phyloP scores from a whole-genome alignment of 2,888 invertebrate genomes.

The Balanococcus diminutus region DNA sequence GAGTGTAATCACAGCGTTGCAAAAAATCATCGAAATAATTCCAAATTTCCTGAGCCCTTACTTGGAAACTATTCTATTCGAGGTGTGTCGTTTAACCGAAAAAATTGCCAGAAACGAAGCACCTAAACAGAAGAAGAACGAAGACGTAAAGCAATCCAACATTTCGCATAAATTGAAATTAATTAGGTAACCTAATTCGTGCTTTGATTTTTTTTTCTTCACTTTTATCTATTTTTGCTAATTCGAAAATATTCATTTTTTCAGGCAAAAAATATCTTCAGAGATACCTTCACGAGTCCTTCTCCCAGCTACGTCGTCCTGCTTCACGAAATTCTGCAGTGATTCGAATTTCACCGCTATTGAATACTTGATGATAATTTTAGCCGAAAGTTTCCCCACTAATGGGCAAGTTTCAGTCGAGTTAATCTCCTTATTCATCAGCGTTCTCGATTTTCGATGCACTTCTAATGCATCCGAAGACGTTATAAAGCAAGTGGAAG shows the following conservation, averaged over 20 bases:
- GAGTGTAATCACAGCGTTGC: constrained; percentile 78
- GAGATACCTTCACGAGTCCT: constrained; percentile 76
- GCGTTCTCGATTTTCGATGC: constrained; percentile 71
- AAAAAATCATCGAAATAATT: constrained; percentile 81
- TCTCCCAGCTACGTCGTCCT: constrained; percentile 74
- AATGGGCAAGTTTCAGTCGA: constrained; percentile 57
- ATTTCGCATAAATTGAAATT: constrained; percentile 59
- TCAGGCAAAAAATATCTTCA: constrained; percentile 69
- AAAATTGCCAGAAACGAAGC: background rate
- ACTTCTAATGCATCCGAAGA: constrained; percentile 62
- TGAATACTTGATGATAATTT: constrained; percentile 74
- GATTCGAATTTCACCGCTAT: constrained; percentile 69
- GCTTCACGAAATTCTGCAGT: constrained; percentile 69
- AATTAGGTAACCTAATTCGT: constrained; percentile 58
- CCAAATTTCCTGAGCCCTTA: constrained; percentile 80
- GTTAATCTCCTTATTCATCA: constrained; percentile 76
- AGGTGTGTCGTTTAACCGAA: constrained; percentile 13
- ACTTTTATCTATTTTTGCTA: background rate
- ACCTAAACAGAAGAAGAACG: background rate
- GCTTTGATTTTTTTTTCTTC: background rate
- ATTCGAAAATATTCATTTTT: constrained; percentile 51
- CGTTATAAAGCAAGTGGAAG: constrained; percentile 67
- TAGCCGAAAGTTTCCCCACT: constrained; percentile 74
- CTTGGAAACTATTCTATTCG: constrained; percentile 49
- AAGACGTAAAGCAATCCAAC: constrained; percentile 29